phyloP scores from a whole-genome alignment of 1,140 invertebrate genomes.

The Drosophila saltans region DNA sequence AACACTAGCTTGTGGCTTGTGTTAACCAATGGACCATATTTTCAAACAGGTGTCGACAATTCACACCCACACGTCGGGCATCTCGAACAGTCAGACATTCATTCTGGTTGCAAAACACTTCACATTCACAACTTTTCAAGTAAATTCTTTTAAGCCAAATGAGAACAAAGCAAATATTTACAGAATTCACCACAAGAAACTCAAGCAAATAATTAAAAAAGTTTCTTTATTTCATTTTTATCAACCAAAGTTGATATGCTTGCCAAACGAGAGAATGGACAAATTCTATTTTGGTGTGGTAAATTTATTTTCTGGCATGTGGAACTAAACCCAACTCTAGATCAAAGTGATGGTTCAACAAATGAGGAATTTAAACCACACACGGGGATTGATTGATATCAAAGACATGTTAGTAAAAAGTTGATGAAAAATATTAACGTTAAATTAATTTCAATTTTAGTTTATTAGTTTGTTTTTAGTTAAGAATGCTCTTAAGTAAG shows the following conservation, averaged over 20 bases:
- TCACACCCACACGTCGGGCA: conserved; percentile 13
- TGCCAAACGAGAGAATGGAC: not conserved
- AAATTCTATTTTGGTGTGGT: not conserved
- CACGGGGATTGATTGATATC: conserved; percentile 14
- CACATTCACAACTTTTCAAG: not conserved
- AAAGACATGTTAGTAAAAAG: conserved; percentile 28
- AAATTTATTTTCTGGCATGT: not conserved
- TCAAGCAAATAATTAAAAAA: conserved; percentile 9
- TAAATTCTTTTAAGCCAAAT: not conserved
- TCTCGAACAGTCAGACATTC: not conserved
- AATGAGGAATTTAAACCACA: not conserved
- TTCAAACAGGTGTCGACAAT: conserved; percentile 27
- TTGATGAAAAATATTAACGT: conserved; percentile 31
- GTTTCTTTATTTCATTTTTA: not conserved
- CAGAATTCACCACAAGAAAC: not conserved
- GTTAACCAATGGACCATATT: not conserved
- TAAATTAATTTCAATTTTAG: too few relatives aligned
- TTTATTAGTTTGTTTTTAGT: too few relatives aligned
- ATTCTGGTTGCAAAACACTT: not conserved
- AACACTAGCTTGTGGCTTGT: conserved; percentile 23
- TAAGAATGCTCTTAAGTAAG: too few relatives aligned
- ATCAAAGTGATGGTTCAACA: not conserved
- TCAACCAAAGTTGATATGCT: not conserved
- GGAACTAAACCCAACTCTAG: not conserved
- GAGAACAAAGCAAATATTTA: conserved; percentile 10